Evolutionary conservation across 2,888 invertebrate species (phyloP), one percentile per base, ranked within the genome.

Genomic region (Ophioninae sp.): DNA sequence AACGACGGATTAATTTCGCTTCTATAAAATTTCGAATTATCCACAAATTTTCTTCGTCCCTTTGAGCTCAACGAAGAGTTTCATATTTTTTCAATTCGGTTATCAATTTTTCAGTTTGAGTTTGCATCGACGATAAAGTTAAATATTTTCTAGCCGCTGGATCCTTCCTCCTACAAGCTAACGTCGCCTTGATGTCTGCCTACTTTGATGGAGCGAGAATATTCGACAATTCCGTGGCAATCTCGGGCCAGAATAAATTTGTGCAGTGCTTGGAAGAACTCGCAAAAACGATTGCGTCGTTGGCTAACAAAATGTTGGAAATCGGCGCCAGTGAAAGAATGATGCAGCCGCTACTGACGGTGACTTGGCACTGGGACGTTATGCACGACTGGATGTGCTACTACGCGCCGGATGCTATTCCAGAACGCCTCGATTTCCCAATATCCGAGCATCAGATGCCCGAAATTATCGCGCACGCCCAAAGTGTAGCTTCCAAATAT

Each of bases 151-250:
- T 72, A 86, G 84, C 58, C 9, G 77, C 37, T 3, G 64, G 79
- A 63, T 69, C 63, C n/a, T 74, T 86, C 3, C 79, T 82, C 75
- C 63, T 85, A 3, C 74, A 81, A 80, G 83, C 83, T 13, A 82
- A 78, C 13, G 72, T 88, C 23, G 87, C 88, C 78, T 83, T 93
- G 10, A 82, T 90, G 10, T 58, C 87, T 44, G 85, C 84, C 64
- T 86, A 89, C 85, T 89, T 92, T 13, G 85, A 90, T 51, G 87
- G 90, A 51, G 85, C 90, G 22, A 86, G 87, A 41, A 88, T 92
- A 74, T 89, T 90, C 63, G 91, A 92, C 65, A 78, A 89, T 76
- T 87, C 85, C 10, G 85, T 86, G 41, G 83, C 88, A 39, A 81
- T 87, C 69, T 7, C 78, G 23, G 80, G 76, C 44, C 89, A 90